Percentiles rank a stretch among this genome's conserved stretches.
phyloP scores from a whole-genome alignment of 2,113 vertebrate genomes.

The Bubo scandiacus region DNA sequence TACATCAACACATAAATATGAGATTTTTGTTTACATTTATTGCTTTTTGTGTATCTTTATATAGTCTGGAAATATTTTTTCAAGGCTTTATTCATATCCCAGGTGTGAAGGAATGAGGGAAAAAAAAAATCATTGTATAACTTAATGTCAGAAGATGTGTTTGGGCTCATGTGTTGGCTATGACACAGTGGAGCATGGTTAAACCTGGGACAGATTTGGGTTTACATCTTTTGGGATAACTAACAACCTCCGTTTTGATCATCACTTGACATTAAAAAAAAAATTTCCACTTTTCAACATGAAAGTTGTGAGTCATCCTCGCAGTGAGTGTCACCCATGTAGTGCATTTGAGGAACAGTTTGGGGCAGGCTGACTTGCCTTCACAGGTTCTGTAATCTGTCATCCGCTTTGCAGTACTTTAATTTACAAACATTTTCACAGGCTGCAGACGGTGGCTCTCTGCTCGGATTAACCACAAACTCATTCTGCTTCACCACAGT shows the following conservation, averaged over 20 bases:
- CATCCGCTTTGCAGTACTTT: conserved; percentile 11
- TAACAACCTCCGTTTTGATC: not conserved
- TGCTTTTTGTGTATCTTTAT: conserved; percentile 26
- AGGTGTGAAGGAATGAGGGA: not conserved
- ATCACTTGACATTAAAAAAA: not conserved
- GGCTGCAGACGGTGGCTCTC: not conserved
- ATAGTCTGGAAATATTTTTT: conserved; percentile 8
- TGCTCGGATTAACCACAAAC: conserved; percentile 18
- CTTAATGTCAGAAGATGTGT: not conserved
- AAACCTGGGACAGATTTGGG: not conserved
- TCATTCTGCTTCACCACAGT: conserved; percentile 13
- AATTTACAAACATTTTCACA: not conserved
- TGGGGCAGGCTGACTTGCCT: not conserved
- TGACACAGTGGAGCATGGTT: not conserved
- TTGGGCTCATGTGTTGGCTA: not conserved
- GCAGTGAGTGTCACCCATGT: not conserved
- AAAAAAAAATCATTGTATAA: not conserved
- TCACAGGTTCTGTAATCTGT: conserved; percentile 27
- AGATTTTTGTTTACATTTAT: conserved; percentile 51
- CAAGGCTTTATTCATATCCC: not conserved
- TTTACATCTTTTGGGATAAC: not conserved
- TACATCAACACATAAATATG: conserved; percentile 49
- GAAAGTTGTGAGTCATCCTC: not conserved
- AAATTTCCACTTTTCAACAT: not conserved
- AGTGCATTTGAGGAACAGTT: conserved; percentile 47